Base-by-base conservation (phyloP, 2,888 invertebrate genomes). In the Galerucella nymphaeae region DNA sequence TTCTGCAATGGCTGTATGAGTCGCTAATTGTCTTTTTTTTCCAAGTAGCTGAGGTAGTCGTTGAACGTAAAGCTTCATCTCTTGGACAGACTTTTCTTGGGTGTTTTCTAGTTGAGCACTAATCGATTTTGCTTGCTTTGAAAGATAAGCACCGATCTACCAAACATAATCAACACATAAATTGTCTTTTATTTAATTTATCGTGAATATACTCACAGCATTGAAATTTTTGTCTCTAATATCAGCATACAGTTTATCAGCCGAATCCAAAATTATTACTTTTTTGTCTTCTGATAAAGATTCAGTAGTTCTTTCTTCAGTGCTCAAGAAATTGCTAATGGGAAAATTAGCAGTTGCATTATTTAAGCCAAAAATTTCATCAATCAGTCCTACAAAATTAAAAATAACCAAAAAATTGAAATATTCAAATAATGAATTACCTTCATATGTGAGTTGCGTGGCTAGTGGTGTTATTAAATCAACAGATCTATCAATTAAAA, bases 371-470 rank as follows among this genome's bases (percentile, higher is more conserved):
- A 93, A 98, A 71, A 97, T 90, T 86, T 99, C 98, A 87, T 99
- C 99, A 76, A 99, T 95, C 9, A 99, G 89, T 3, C 99, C 79
- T 80, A 63, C 71, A 77, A 77, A 18, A 45, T 57, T 0, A 30
- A 41, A 58, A 20, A 16, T n/a, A 41, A 16, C 11, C 13, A 11
- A 18, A 23, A 20, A 48, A 16, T 10, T 38, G 6, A 42, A 53
- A 38, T 38, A 58, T 55, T 30, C 62, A 53, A 23, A 48, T 20
- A 53, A 45, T 2, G 3, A 13, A 11, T 50, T 65, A 79, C 81
- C 99, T 86, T 98, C 98, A 82, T 99, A 99, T 0, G 99, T 99
- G 48, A 98, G 90, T 83, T 99, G 99, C 0, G 97, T 97, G 0
- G 96, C 93, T 81, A 99, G 88, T 0, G 97, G 96, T 62, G 97